These are phyloP conservation scores for Silurus glanis DNA, from an alignment of 2,113 vertebrate genomes.

Conservation along the genomic window DNA sequence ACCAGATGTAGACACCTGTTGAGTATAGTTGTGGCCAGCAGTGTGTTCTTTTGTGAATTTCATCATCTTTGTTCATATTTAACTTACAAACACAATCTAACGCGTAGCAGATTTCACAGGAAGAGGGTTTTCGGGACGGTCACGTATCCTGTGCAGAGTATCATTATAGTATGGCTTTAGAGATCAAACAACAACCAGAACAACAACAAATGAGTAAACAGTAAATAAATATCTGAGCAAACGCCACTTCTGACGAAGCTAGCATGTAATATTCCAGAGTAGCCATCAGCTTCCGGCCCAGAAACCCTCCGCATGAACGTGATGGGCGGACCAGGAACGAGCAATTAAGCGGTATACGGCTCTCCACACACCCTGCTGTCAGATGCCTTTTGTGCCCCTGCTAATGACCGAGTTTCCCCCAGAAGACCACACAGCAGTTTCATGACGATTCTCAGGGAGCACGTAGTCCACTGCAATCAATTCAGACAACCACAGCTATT, in stretches of 20 bases:
- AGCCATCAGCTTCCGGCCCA: not conserved
- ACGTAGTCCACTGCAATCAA: not conserved
- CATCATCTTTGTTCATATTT: not conserved
- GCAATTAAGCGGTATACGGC: slow-evolving; percentile 8
- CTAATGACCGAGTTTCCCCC: slow-evolving; percentile 7
- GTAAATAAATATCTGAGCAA: not conserved
- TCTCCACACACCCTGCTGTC: slow-evolving; percentile 21
- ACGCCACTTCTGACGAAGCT: not conserved
- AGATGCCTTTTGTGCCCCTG: not conserved
- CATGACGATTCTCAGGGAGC: slow-evolving; percentile 32
- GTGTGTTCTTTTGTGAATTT: not conserved
- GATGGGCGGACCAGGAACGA: not conserved
- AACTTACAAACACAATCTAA: not conserved
- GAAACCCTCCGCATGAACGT: not conserved
- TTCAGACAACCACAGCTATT: slow-evolving; percentile 2
- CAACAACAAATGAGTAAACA: not conserved
- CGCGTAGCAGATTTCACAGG: not conserved
- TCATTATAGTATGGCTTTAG: not conserved
- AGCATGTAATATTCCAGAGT: too few relatives aligned
- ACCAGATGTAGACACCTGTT: not conserved
- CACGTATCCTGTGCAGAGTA: not conserved
- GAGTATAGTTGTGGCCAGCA: not conserved
- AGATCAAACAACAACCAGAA: too few relatives aligned
- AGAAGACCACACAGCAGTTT: slow-evolving; percentile 13
- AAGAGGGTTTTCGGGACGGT: not conserved